Evolutionary conservation across 2,888 invertebrate genomes (phyloP), one percentile per base, ranked within the genome.

Genomic region (Brenthis daphne): DNA sequence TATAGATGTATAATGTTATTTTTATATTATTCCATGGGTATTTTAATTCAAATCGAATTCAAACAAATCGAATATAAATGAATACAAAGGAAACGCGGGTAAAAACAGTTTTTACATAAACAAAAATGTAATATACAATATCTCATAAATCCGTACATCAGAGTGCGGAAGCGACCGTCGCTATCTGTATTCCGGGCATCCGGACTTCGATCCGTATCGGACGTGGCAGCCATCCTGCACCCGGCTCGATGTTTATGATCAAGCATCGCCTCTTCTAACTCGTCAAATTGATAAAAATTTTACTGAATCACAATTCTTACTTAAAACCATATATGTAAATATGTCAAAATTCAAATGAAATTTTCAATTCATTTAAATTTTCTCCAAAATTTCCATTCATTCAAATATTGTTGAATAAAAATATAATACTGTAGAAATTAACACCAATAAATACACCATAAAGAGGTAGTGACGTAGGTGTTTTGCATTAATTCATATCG

Each of bases 141-240:
- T 29, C 48, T 50, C 50, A 67, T 69, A 72, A 65, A 70, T 67
- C 72, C 58, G 54, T 64, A 61, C 60, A 68, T 68, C 63, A 54
- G 66, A 61, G 61, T 50, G 51, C 61, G 66, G 72, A 70, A 68
- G 65, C 70, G 58, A 51, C 70, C 67, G 63, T 53, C 65, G 70
- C 64, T 68, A 70, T 70, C 72, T 70, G 51, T 56, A 68, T 66
- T 63, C 67, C 72, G 67, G 20, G 65, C 64, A 48, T 72, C 72
- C 72, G 70, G 58, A 56, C 55, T 65, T 70, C 68, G 72, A 72
- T 72, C 72, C 37, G 56, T 56, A 56, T 63, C 67, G 67, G 67
- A 56, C 50, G 67, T 29, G 56, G 33, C 56, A 50, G 61, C 13
- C 61, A 60, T 63, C 67, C 67, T 67, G 55, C 56, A 63, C 50